These are phyloP conservation scores for Agapornis canus DNA, from an alignment of 2,797 vertebrate genomes.

Conservation along the genomic window DNA sequence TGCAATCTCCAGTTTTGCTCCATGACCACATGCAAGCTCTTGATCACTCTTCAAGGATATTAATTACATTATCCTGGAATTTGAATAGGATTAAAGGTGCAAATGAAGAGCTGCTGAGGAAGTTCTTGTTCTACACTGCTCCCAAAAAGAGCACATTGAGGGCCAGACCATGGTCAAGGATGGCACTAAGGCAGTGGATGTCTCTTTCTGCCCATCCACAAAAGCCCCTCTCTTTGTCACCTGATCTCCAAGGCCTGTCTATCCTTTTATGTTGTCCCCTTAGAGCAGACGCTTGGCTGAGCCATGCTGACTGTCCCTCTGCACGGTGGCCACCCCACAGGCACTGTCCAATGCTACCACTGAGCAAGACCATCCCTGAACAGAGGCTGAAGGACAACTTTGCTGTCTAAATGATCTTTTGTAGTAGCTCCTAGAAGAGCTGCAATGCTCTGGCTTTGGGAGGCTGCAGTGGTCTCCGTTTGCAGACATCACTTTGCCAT, in stretches of 20 bases:
- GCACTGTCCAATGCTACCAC: accelerated
- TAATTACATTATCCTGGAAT: neutral
- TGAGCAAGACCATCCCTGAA: neutral
- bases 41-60: neutral
- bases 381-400: neutral
- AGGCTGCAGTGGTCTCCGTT: neutral
- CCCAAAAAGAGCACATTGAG: neutral
- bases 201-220: neutral
- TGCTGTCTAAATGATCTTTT: neutral
- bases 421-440: neutral
- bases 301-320: neutral
- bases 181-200: no score
- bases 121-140: neutral
- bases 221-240: neutral
- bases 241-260: neutral
- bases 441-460: neutral
- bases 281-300: neutral
- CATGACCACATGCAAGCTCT: neutral
- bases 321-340: accelerated
- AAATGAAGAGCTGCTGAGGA: neutral
- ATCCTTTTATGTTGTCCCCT: neutral
- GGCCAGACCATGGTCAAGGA: neutral
- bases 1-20: neutral
- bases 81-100: neutral
- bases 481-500: neutral